A percentile compares a stretch with the other conserved stretches of the same genome.
These are phyloP conservation scores for Drosophila helvetica DNA, from an alignment of 2,888 invertebrate species.

Conservation along the genomic window DNA sequence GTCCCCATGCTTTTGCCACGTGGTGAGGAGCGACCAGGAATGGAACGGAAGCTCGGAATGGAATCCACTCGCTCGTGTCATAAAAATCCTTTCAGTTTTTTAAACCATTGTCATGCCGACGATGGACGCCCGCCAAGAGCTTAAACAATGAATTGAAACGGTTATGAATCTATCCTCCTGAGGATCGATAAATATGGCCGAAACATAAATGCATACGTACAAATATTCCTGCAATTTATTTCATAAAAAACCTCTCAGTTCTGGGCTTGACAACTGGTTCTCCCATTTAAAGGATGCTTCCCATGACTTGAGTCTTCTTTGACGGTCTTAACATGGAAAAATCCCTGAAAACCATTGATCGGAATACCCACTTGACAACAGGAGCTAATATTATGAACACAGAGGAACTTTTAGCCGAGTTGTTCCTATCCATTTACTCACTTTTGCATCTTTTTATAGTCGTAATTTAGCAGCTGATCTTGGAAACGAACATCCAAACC, in stretches of 20 bases:
- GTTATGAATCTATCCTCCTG: constrained; percentile 9
- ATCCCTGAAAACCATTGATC: too few relatives aligned
- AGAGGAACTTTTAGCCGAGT: too few relatives aligned
- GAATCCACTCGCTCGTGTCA: constrained; percentile 49
- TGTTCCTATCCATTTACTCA: too few relatives aligned
- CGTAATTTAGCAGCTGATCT: neutral
- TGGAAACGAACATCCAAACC: neutral
- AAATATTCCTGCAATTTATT: neutral
- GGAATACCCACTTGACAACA: too few relatives aligned
- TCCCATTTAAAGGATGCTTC: neutral
- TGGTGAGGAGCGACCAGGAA: constrained; percentile 35
- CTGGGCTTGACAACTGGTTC: too few relatives aligned
- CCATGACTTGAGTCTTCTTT: neutral
- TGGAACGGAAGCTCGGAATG: constrained; percentile 49
- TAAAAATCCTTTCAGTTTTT: constrained; percentile 52
- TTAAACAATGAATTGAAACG: constrained; percentile 34
- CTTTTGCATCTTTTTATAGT: too few relatives aligned
- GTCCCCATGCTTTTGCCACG: constrained; percentile 49
- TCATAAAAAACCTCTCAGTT: neutral
- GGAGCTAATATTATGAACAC: too few relatives aligned
- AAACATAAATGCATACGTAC: neutral
- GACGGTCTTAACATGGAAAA: neutral
- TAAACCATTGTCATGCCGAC: constrained; percentile 65
- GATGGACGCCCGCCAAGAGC: constrained; percentile 62
- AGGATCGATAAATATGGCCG: constrained; percentile 3